These are phyloP conservation scores for Rhizomys pruinosus DNA, from an alignment of 2,113 vertebrate genomes.

Conservation along the genomic window DNA sequence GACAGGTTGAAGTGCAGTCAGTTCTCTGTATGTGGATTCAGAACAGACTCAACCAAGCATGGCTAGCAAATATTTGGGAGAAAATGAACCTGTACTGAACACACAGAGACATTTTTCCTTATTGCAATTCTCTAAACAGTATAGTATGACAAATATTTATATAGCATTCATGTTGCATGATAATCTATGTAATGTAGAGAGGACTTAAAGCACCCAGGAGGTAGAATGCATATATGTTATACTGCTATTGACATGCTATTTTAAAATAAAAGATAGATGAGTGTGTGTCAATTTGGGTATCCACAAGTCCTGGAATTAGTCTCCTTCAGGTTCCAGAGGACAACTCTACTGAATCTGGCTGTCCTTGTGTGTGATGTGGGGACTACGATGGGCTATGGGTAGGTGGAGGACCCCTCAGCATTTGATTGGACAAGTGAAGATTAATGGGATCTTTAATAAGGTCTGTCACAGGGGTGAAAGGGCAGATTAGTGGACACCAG, in stretches of 20 bases:
- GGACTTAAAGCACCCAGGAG: background rate
- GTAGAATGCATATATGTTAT: background rate
- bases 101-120: background rate
- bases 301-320: background rate
- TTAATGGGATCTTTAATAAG: no score
- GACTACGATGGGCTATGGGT: background rate
- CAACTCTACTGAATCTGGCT: background rate
- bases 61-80: background rate
- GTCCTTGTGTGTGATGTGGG: background rate
- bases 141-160: background rate
- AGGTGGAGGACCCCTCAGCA: background rate
- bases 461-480: background rate
- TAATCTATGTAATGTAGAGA: background rate
- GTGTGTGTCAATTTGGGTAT: background rate
- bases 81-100: background rate
- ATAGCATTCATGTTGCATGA: background rate
- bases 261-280: background rate
- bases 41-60: background rate
- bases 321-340: background rate
- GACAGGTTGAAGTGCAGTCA: conserved; percentile 28
- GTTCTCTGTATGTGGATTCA: background rate
- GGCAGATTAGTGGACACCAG: background rate
- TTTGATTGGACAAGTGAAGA: background rate
- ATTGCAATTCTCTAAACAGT: background rate
- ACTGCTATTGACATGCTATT: background rate